Base-by-base conservation (phyloP, 2,113 vertebrate species). In the Microcebus murinus region DNA sequence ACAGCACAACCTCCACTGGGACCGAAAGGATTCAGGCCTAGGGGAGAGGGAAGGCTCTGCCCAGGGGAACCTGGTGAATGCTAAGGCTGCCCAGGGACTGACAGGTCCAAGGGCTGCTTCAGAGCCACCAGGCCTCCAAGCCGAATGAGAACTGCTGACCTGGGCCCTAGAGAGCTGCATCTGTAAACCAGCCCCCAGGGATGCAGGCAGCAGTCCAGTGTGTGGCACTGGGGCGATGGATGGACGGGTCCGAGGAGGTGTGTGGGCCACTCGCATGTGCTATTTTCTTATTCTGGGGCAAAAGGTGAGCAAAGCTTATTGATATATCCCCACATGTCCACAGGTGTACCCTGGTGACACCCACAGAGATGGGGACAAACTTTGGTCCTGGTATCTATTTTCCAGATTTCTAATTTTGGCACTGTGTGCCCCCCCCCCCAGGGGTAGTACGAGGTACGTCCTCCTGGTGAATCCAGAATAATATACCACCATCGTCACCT, bases 261-360 rank as follows among this genome's bases (percentile, higher is more conserved):
- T 55, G 0, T 1, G 3, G 34, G 57, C 45, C 63, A 27, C 48
- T 23, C 8, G 23, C 20, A 52, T 2, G 4, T 13, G 6, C 17
- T 57, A 8, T 55, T 42, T 36, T 50, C 3, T 74, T 48, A 73
- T 21, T 55, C 27, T 10, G 9, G 8, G 52, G 1, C 25, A 36
- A 23, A 67, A 27, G 18, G 12, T 57, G 21, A 93, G 67, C 80
- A 68, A 67, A 92, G 18, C 65, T 31, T 2, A 3, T 29, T 8
- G 15, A 29, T 18, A 7, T 0, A 4, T 59, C 67, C 0, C 0
- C 14, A 8, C 10, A 34, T 23, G 11, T 15, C 73, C 1, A 0
- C 36, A 27, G 15, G 71, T 4, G 2, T 12, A 25, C 31, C 48
- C 25, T 14, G 6, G 11, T 45, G 79, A 10, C 18, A 34, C 21